Evolutionary conservation across 2,113 vertebrate genomes (phyloP).

Genomic region (Laterallus jamaicensis): DNA sequence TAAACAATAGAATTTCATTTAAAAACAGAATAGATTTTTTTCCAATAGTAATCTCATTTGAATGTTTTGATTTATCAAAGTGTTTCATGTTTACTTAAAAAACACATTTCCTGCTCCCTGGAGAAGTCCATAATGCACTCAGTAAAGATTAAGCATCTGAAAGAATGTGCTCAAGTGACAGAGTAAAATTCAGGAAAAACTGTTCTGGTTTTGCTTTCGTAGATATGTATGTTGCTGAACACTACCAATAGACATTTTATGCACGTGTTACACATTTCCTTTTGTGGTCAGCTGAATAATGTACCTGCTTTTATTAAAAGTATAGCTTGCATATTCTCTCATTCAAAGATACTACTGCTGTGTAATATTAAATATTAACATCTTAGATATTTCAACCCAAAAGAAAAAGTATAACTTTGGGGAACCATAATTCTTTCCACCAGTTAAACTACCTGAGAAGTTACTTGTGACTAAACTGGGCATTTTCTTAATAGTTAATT

Average conservation of each 20-base stretch:
- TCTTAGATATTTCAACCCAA: not conserved
- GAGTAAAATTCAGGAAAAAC: slow-evolving; percentile 62
- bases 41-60: slow-evolving; percentile 59
- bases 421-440: not conserved
- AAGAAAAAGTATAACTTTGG: not conserved
- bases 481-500: not conserved
- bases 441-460: not conserved
- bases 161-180: slow-evolving; percentile 62
- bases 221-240: slow-evolving; percentile 25
- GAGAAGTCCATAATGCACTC: slow-evolving; percentile 72
- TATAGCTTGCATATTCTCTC: not conserved
- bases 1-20: slow-evolving; percentile 48
- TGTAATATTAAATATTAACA: not conserved
- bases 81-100: slow-evolving; percentile 72
- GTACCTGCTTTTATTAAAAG: not conserved
- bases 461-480: not conserved
- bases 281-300: not conserved
- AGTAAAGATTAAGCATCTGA: slow-evolving; percentile 62
- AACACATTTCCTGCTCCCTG: slow-evolving; percentile 61
- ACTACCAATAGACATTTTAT: not conserved
- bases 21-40: slow-evolving; percentile 31
- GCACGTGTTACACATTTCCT: not conserved
- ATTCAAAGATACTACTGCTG: not conserved
- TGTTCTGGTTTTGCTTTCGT: slow-evolving; percentile 44
- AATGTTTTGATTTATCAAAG: slow-evolving; percentile 76